Conservation (phyloP, 2,888 invertebrate genomes). For the Apomyelois bistriatella region DNA sequence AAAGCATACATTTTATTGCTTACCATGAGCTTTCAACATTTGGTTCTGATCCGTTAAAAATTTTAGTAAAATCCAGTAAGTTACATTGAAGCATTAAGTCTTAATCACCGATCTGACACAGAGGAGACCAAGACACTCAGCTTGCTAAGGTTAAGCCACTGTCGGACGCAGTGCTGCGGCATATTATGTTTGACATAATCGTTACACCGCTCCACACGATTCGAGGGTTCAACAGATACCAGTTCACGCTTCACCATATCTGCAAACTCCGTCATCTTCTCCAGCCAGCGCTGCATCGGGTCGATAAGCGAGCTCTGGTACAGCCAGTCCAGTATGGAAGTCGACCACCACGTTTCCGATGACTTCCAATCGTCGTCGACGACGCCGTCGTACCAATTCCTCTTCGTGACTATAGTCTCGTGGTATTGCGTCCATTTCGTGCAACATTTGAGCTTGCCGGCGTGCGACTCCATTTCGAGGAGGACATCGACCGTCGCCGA, state of each 20-base stretch:
- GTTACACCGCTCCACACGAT: constrained; percentile 16
- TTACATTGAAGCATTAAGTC: not conserved
- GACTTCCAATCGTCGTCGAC: constrained; percentile 40
- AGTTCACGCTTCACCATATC: constrained; percentile 27
- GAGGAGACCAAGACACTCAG: constrained; percentile 47
- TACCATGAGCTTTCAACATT: constrained; percentile 6
- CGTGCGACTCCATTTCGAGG: constrained; percentile 12
- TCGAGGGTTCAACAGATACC: constrained; percentile 1
- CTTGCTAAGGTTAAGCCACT: constrained; percentile 51
- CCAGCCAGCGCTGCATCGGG: constrained; percentile 65
- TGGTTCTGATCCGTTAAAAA: not conserved
- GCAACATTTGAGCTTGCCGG: constrained; percentile 46
- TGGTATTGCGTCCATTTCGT: constrained; percentile 44
- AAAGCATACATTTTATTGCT: constrained; percentile 3
- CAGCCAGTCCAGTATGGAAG: constrained; percentile 52
- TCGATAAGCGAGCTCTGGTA: constrained; percentile 56
- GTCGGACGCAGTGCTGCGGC: constrained; percentile 34
- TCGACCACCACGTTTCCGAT: constrained; percentile 53
- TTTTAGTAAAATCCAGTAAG: not conserved
- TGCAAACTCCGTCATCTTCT: constrained; percentile 45
- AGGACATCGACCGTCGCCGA: constrained; percentile 27
- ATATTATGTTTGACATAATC: not conserved
- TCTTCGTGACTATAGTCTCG: constrained; percentile 26
- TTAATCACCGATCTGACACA: constrained; percentile 45
- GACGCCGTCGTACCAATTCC: constrained; percentile 37